Base-by-base conservation (phyloP, 2,113 vertebrate species). In the Ptychochromis oligacanthus region DNA sequence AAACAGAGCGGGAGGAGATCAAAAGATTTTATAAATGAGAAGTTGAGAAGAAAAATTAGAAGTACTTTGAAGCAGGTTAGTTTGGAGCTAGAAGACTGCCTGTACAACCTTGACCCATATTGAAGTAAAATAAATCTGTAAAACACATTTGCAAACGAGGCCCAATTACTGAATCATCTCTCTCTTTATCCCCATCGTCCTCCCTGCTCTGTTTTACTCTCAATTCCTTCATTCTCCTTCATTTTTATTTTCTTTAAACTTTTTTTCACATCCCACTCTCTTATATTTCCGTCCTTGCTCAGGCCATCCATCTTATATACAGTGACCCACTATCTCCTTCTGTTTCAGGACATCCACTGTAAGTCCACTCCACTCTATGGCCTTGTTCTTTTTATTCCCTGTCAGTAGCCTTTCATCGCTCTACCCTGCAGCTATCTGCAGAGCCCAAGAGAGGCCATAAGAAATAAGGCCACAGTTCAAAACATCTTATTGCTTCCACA, bases 51-150 rank as follows among this genome's bases (percentile, higher is more conserved):
- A 77, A 75, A n/a, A 70, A 78, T 62, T 60, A 46, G 64, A 62
- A 43, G 52, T 20, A 13, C 57, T 72, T 28, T 24, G 34, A 61
- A 83, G 43, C 38, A 4, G 15, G 6, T n/a, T 59, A 5, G 52
- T 79, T 65, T 52, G 20, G 56, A 80, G 79, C 54, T 79, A 26
- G 46, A 67, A 10, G 54, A 26, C 43, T 57, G 28, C 46, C 62
- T 57, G 9, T 40, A 59, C 74, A 89, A 94, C 94, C 94, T 96
- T 95, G 93, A 94, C 93, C 92, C 86, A 93, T 40, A 93, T 94
- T 70, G 74, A 75, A 70, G 54, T 55, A 31, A 82, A 64, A 85
- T 52, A 36, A 78, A 81, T 80, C 60, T 64, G 49, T 82, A 89
- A 85, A 77, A 80, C 77, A 67, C 54, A 70, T 43, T 82, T 61